Percentiles rank a stretch among this genome's conserved stretches.
Conservation (phyloP, 1,140 invertebrate species). For the Drosophila cardini region DNA sequence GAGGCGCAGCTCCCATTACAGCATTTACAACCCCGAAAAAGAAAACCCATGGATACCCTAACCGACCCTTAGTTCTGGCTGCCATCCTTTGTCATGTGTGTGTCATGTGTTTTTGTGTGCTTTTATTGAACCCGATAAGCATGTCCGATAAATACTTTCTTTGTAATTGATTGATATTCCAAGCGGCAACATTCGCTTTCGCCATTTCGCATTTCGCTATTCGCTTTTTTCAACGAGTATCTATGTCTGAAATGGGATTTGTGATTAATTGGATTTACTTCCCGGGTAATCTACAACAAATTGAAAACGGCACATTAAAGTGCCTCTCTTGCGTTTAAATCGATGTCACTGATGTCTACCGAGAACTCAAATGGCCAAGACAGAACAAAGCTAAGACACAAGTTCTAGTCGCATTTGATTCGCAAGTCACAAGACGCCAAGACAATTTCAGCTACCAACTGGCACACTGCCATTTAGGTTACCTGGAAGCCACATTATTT, state of each 20-base stretch:
- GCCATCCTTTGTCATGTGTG: conserved; percentile 34
- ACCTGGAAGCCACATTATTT: conserved; percentile 63
- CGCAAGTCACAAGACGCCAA: conserved; percentile 26
- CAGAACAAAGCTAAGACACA: conserved; percentile 31
- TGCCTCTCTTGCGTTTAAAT: conserved; percentile 30
- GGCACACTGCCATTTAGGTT: conserved; percentile 75
- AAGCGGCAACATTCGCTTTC: conserved; percentile 31
- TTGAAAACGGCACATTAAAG: conserved; percentile 29
- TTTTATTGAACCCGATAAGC: conserved; percentile 60
- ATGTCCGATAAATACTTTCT: conserved; percentile 61
- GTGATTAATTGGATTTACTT: conserved; percentile 67
- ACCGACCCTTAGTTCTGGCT: not conserved
- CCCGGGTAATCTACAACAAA: conserved; percentile 25
- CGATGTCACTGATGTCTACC: not conserved
- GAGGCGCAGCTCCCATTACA: conserved; percentile 22
- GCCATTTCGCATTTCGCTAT: not conserved
- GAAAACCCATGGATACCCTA: not conserved
- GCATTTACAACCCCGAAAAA: conserved; percentile 20
- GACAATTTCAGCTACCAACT: conserved; percentile 59
- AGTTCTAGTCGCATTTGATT: conserved; percentile 1
- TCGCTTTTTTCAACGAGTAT: not conserved
- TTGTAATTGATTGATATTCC: conserved; percentile 65
- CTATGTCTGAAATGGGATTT: conserved; percentile 47
- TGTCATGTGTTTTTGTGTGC: conserved; percentile 43
- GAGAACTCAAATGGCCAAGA: conserved; percentile 35